Conservation (phyloP, 2,888 invertebrate species). For the Ceraclea dissimilis region DNA sequence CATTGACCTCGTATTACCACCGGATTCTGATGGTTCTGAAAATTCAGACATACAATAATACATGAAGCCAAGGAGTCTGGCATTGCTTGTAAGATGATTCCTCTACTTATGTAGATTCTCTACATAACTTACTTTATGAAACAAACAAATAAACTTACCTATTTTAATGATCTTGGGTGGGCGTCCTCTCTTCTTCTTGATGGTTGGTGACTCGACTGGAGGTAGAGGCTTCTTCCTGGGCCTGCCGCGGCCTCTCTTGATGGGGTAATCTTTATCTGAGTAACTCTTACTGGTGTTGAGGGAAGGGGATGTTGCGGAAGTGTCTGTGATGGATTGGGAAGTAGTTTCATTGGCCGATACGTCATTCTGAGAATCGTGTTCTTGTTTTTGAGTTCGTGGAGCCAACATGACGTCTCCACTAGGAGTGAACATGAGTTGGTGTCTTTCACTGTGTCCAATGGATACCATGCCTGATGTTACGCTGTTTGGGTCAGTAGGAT, state of each 20-base stretch:
- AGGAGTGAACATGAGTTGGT: slow-evolving; percentile 32
- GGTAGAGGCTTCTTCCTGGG: slow-evolving; percentile 50
- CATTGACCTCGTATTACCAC: slow-evolving; percentile 34
- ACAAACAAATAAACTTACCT: slow-evolving; percentile 11
- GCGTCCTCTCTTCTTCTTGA: slow-evolving; percentile 43
- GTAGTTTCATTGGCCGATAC: slow-evolving; percentile 6
- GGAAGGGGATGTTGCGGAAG: slow-evolving; percentile 20
- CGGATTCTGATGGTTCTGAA: slow-evolving; percentile 12
- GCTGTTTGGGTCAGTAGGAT: slow-evolving; percentile 32
- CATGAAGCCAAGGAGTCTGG: background rate
- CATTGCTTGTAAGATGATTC: no score
- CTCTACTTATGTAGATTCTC: no score
- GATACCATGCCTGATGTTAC: slow-evolving; percentile 48
- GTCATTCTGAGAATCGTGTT: background rate
- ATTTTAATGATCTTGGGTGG: slow-evolving; percentile 39
- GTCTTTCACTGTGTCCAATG: slow-evolving; percentile 42
- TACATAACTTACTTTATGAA: no score
- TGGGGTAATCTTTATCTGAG: slow-evolving; percentile 34
- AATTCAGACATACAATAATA: background rate
- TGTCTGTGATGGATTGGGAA: slow-evolving; percentile 22
- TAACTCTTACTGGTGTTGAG: slow-evolving; percentile 7
- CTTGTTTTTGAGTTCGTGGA: slow-evolving; percentile 29
- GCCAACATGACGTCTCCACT: slow-evolving; percentile 47
- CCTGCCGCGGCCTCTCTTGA: slow-evolving; percentile 44
- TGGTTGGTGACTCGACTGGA: slow-evolving; percentile 36